Base-by-base conservation (phyloP, 2,888 invertebrate genomes). In the Vannuccia rotundouncinata region DNA sequence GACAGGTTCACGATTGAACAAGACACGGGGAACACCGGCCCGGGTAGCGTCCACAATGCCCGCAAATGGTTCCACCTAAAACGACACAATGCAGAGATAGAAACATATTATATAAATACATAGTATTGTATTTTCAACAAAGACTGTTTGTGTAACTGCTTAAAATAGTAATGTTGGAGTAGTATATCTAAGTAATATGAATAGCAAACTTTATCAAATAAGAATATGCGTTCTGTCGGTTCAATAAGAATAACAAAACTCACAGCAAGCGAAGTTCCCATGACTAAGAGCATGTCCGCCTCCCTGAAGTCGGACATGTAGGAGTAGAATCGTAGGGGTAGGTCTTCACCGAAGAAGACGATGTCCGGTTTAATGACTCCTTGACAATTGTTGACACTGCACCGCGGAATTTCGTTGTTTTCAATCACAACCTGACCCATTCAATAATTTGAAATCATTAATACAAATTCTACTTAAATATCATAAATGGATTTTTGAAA, bases 241-340 rank as follows among this genome's bases (percentile, higher is more conserved):
- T n/a, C n/a, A n/a, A n/a, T n/a, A n/a, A n/a, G n/a, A n/a, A n/a
- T n/a, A n/a, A n/a, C n/a, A n/a, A n/a, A n/a, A 80, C 79, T 81
- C 81, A 88, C 89, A 85, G 88, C 88, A 45, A 89, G 83, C n/a
- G 88, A 88, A 25, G 88, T 89, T 59, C 89, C 89, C 86, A 89
- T 86, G 29, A 89, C 86, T 31, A 89, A 83, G 25, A 88, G 84
- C 79, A 87, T 82, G 82, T 88, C 88, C 31, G 87, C 84, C 73
- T 84, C 84, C 25, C 85, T 81, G 84, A 87, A 84, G 83, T 89
- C 88, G 79, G 84, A 84, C 81, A 86, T 83, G 82, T 87, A 85
- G 45, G 84, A 83, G 81, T 85, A 86, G 82, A 88, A 89, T 77
- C 84, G 83, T 28, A 84, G 83, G 1, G 88, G 88, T 30, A 89